Percentiles rank a stretch among this genome's conserved stretches.
phyloP scores from a whole-genome alignment of 2,888 invertebrate species.

The Stegophylla sp. region DNA sequence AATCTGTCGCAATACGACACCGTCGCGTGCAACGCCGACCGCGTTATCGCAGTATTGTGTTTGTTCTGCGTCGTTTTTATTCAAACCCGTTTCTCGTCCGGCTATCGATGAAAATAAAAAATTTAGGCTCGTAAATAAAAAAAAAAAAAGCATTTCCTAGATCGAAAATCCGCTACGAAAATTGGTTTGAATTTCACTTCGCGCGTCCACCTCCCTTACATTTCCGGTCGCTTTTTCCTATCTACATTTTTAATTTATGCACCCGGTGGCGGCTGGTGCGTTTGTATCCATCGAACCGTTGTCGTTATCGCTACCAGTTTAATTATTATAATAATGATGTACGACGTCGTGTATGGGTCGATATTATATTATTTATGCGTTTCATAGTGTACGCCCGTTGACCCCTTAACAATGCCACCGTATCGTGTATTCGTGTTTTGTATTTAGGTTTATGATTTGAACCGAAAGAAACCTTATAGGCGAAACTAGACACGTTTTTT shows the following conservation, averaged over 20 bases:
- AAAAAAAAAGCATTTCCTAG: neutral
- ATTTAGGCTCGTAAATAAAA: neutral
- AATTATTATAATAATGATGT: neutral
- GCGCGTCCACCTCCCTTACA: neutral
- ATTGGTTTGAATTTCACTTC: neutral
- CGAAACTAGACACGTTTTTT: too few relatives aligned
- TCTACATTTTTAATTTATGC: neutral
- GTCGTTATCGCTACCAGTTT: neutral
- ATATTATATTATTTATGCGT: slow-evolving; percentile 8
- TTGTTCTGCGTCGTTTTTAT: neutral
- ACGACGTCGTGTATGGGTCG: neutral
- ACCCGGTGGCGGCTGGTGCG: neutral
- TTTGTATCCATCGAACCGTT: neutral
- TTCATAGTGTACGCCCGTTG: slow-evolving; percentile 33
- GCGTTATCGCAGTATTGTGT: neutral
- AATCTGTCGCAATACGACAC: slow-evolving; percentile 8
- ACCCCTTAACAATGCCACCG: neutral
- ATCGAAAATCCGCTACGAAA: neutral
- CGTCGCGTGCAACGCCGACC: neutral
- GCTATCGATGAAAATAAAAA: neutral
- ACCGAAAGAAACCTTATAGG: neutral
- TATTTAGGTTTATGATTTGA: neutral
- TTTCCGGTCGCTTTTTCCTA: neutral
- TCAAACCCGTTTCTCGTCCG: too few relatives aligned
- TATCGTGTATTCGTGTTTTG: neutral